Base-by-base conservation (phyloP, 92 coral and sea anemone species). In the Palythoa grandiflora region DNA sequence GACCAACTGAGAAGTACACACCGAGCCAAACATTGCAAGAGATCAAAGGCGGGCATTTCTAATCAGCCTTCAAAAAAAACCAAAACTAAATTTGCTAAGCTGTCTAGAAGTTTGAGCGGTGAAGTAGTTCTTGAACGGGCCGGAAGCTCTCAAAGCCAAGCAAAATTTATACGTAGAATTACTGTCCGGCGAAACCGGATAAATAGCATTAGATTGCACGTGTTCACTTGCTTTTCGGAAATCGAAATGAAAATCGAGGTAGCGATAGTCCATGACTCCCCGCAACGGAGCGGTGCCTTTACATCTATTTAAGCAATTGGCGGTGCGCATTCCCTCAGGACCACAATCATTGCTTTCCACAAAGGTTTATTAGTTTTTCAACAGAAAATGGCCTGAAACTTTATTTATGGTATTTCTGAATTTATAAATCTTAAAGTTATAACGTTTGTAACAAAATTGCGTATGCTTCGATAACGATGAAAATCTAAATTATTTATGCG, bases 71-170 rank as follows among this genome's bases (percentile, higher is more conserved):
- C 47, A 70, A 38, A 68, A 72, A 81, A 55, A 87, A 83, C 71
- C 86, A 87, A 71, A 73, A 84, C 78, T 77, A 75, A 84, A 59
- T 55, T 94, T 79, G 81, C 91, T 86, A 87, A 85, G 90, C 92
- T 93, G 92, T 93, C 96, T 60, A 55, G 89, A 91, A 88, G 71
- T 88, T 87, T 85, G 90, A 84, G 87, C 77, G 71, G 55, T 86
- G 91, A 85, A 93, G 94, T 91, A 91, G 94, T 94, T 93, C 96
- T 87, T 92, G 92, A 95, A 91, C 90, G 78, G 74, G 48, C 87
- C 98, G 94, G 98, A 93, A 93, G 92, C 71, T 60, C 84, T 85
- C 47, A 68, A 88, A 91, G 72, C 87, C 93, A 88, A 89, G 91
- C 40, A 87, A 89, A 88, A 81, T 84, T 90, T 80, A 84, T 28